Evolutionary conservation across 2,113 vertebrate species (phyloP).

Genomic region (Oenanthe melanoleuca): DNA sequence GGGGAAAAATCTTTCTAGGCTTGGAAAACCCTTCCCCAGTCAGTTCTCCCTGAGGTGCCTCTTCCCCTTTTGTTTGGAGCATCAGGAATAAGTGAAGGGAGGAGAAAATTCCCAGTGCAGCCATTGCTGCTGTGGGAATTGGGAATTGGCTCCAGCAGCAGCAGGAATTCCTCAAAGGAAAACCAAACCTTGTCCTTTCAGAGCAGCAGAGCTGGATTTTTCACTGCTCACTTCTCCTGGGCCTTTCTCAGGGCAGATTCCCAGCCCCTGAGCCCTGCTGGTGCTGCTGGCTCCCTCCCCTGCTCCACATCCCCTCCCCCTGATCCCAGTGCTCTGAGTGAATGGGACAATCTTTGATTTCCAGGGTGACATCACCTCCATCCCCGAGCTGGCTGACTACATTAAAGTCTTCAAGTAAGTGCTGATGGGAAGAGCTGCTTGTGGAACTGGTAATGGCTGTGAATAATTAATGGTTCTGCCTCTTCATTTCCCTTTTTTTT

Average conservation of each 20-base stretch:
- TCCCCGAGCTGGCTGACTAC: constrained; percentile 96
- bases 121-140: background rate
- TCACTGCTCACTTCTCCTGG: background rate
- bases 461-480: constrained; percentile 9
- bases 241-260: background rate
- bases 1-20: too few relatives aligned
- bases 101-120: background rate
- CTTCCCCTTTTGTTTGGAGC: background rate
- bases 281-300: background rate
- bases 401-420: constrained; percentile 99
- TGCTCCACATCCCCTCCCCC: background rate
- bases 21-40: background rate
- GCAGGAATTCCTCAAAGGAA: background rate
- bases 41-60: background rate
- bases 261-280: accelerated
- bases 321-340: background rate
- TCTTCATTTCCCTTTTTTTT: background rate
- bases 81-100: background rate
- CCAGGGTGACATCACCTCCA: constrained; percentile 98
- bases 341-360: background rate
- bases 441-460: constrained; percentile 18
- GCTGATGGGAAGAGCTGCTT: constrained; percentile 25
- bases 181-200: background rate
- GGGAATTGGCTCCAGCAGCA: background rate
- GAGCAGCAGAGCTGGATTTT: background rate